A percentile compares a stretch with the other conserved stretches of the same genome.
phyloP scores from a whole-genome alignment of 2,113 vertebrate species.

The western clawed frog (Xenopus tropicalis) region DNA sequence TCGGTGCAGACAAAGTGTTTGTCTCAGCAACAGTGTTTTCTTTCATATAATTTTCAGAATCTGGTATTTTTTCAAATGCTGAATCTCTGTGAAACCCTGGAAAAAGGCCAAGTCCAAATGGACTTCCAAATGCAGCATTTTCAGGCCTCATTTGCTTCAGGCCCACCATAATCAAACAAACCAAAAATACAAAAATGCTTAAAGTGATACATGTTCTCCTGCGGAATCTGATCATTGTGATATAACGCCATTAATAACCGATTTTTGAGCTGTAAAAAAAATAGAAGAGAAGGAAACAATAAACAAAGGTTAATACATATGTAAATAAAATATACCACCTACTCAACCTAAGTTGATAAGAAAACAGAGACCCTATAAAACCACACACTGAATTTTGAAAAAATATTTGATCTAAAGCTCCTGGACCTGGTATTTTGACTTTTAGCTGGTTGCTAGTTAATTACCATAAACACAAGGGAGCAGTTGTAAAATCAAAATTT shows the following conservation, averaged over 20 bases:
- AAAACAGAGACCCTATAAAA: no score
- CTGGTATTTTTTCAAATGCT: conserved; percentile 20
- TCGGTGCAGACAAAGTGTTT: conserved; percentile 43
- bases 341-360: no score
- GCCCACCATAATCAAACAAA: conserved; percentile 80
- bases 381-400: no score
- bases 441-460: no score
- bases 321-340: no score
- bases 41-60: conserved; percentile 49
- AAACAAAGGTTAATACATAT: no score
- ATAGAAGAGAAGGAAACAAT: no score
- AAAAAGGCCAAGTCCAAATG: conserved; percentile 68
- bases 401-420: no score
- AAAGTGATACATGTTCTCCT: conserved; percentile 80
- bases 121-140: conserved; percentile 66
- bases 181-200: conserved; percentile 72
- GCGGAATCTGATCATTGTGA: conserved; percentile 88
- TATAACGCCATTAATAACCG: conserved; percentile 63
- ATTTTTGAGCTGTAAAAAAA: background rate
- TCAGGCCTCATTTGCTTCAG: conserved; percentile 81
- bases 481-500: no score
- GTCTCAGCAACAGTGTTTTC: conserved; percentile 49
- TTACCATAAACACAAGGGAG: no score
- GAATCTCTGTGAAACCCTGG: conserved; percentile 60
- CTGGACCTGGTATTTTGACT: no score